Evolutionary conservation across 2,113 vertebrate species (phyloP).

Genomic region (human): GRCh38 chrX:54394001-54394500

Average conservation of each 20-base stretch:
- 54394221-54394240: background rate
- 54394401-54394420: background rate
- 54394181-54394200: too few species aligned
- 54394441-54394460: background rate
- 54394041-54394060: too few species aligned
- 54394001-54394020: too few species aligned
- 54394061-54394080: too few species aligned
- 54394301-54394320: background rate
- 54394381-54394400: background rate
- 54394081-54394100: too few species aligned
- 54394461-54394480: background rate
- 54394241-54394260: background rate
- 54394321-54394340: background rate
- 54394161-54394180: too few species aligned
- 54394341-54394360: background rate
- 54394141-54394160: too few species aligned
- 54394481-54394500: background rate
- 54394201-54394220: too few species aligned
- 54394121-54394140: too few species aligned
- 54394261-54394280: background rate
- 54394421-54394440: constrained; percentile 3
- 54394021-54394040: too few species aligned
- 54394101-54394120: too few species aligned
- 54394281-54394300: background rate
- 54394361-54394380: background rate